Evolutionary conservation across 1,140 invertebrate genomes (phyloP), one percentile per base, ranked within the genome.

Genomic region (Diprion similis): DNA sequence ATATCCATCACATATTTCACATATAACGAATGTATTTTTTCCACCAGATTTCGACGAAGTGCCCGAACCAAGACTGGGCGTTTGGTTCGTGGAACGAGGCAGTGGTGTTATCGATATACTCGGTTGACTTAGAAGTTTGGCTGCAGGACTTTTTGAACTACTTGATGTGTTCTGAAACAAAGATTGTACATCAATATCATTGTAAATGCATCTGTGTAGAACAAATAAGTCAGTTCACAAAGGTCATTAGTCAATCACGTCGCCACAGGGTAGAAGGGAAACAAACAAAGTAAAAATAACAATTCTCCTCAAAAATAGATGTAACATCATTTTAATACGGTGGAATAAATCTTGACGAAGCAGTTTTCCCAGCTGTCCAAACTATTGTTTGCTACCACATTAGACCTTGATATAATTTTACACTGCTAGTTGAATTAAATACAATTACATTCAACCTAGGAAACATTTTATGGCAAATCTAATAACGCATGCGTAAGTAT

Each of bases 1-100:
- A 81, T 97, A 97, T 64, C 96, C 95, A 86, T 98, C 96, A 86
- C 96, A 98, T 77, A 98, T 98, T 89, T 98, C 96, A 86, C 96
- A 98, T 78, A 97, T 96, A 76, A 98, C 96, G 86, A 97, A 97
- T 17, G 93, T 93, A 78, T 92, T 92, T 87, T 96, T 96, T 48
- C 88, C 88, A 75, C 86, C 88, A 71, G 87, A 87, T 78, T 89
- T 91, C 1, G 83, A 80, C 66, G 84, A 84, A 76, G 87, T 87
- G 18, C 88, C 89, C 18, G 86, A 84, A 51, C 85, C 85, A 71
- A 87, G 78, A 79, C 83, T 81, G 10, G 88, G 83, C 37, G 86
- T 80, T 75, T 89, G 88, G 13, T 89, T 86, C 73, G 88, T 84
- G 70, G 89, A 92, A 71, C 94, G 90, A 74, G 95, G 95, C 82